These are phyloP conservation scores for Xyrauchen texanus DNA, from an alignment of 2,113 vertebrate genomes.

Conservation along the genomic window DNA sequence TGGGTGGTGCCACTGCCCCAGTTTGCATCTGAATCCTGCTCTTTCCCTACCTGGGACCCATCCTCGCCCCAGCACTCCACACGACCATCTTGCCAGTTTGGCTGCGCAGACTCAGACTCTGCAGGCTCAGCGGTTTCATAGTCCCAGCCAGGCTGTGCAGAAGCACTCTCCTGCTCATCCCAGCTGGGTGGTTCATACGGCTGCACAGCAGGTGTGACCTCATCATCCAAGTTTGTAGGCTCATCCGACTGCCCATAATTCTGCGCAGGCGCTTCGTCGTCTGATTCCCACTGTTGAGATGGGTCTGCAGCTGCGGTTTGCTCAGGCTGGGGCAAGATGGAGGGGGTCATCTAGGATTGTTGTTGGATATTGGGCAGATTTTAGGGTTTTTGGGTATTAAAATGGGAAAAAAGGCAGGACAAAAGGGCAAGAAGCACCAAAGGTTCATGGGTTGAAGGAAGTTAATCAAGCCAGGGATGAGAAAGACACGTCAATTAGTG, in stretches of 20 bases:
- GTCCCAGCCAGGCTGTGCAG: constrained; percentile 5
- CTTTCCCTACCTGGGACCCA: constrained; percentile 63
- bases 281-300: constrained; percentile 29
- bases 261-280: background rate
- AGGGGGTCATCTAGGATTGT: background rate
- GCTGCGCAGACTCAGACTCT: constrained; percentile 42
- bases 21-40: background rate
- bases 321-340: constrained; percentile 61
- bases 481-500: background rate
- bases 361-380: too few relatives aligned
- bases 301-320: constrained; percentile 56
- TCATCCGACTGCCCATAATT: background rate
- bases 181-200: constrained; percentile 46
- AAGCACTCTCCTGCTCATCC: constrained; percentile 44
- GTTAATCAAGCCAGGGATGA: background rate
- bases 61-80: constrained; percentile 56
- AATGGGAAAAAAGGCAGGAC: background rate
- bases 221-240: constrained; percentile 41
- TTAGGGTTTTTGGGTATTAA: background rate
- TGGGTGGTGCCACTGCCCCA: background rate
- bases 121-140: background rate
- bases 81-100: constrained; percentile 14
- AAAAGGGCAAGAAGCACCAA: too few relatives aligned
- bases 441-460: background rate
- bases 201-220: constrained; percentile 28